Evolutionary conservation across 2,113 vertebrate species (phyloP).

Genomic region (Heliornis fulica): DNA sequence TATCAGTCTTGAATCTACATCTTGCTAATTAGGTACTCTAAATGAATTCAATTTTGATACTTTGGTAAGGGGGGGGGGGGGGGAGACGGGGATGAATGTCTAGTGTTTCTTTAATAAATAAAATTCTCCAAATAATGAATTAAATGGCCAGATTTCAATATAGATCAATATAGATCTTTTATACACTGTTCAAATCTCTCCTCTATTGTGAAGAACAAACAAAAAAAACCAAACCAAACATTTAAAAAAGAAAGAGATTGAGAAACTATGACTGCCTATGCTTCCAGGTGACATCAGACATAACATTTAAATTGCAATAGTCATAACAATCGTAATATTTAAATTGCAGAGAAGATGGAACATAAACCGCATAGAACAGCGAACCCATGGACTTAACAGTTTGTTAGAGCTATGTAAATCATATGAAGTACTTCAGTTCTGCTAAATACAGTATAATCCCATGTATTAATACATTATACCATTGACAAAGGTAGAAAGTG

Average conservation of each 20-base stretch:
- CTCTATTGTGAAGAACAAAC: neutral
- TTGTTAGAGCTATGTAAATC: neutral
- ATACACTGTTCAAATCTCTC: neutral
- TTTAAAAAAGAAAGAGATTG: no score
- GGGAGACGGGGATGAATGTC: neutral
- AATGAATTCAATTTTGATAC: constrained; percentile 16
- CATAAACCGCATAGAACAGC: neutral
- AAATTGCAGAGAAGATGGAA: neutral
- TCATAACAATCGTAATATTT: neutral
- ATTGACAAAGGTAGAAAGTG: neutral
- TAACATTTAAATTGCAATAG: neutral
- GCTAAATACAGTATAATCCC: neutral
- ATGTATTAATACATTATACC: neutral
- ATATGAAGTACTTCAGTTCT: neutral
- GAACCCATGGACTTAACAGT: neutral
- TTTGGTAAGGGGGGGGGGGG: neutral
- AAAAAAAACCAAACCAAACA: no score
- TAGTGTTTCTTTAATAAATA: constrained; percentile 9
- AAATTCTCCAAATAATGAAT: neutral
- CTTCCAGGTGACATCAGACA: neutral
- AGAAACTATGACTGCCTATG: neutral
- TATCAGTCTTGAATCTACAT: constrained; percentile 26
- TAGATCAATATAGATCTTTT: neutral
- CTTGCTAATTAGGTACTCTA: constrained; percentile 25
- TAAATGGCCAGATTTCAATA: constrained; percentile 22